A percentile compares a stretch with the other conserved stretches of the same genome.
Evolutionary conservation across 2,888 invertebrate genomes (phyloP).

Genomic region (Tetrapedia diversipes): DNA sequence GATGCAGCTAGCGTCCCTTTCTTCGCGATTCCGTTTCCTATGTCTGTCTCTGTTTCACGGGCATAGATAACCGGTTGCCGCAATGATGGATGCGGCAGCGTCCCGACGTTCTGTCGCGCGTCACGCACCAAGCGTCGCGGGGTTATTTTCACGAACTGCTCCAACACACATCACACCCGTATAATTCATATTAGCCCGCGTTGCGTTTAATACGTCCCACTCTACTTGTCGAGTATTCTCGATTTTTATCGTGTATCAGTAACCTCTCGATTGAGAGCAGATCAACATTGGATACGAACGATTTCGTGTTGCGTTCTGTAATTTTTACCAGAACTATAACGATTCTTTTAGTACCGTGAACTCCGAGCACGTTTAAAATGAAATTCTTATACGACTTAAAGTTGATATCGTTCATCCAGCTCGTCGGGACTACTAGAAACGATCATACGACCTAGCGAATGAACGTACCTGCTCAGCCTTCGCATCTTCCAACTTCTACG

Average conservation of each 20-base stretch:
- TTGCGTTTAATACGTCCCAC: slow-evolving; percentile 45
- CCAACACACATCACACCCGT: slow-evolving; percentile 20
- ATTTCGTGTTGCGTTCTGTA: too few species aligned
- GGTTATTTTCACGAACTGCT: slow-evolving; percentile 76
- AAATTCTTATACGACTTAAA: too few species aligned
- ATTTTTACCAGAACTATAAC: too few species aligned
- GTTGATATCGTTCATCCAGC: not conserved
- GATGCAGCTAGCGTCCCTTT: slow-evolving; percentile 16
- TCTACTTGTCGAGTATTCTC: slow-evolving; percentile 1
- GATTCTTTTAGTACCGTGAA: too few species aligned
- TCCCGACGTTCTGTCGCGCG: slow-evolving; percentile 77
- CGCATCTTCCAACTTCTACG: not conserved
- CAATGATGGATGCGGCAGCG: slow-evolving; percentile 77
- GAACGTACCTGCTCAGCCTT: slow-evolving; percentile 21
- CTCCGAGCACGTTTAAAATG: too few species aligned
- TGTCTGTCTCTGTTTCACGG: slow-evolving; percentile 34
- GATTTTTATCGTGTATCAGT: not conserved
- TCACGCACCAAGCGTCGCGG: slow-evolving; percentile 74
- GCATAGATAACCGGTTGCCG: slow-evolving; percentile 70
- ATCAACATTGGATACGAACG: too few species aligned
- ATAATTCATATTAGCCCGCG: slow-evolving; percentile 57
- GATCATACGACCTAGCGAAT: slow-evolving; percentile 7
- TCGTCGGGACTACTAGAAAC: slow-evolving; percentile 6
- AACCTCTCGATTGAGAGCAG: not conserved
- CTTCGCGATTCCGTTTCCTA: slow-evolving; percentile 46